A percentile compares a stretch with the other conserved stretches of the same genome.
These are phyloP conservation scores for Myotis lucifugus DNA, from an alignment of 2,113 vertebrate species.

Conservation along the genomic window DNA sequence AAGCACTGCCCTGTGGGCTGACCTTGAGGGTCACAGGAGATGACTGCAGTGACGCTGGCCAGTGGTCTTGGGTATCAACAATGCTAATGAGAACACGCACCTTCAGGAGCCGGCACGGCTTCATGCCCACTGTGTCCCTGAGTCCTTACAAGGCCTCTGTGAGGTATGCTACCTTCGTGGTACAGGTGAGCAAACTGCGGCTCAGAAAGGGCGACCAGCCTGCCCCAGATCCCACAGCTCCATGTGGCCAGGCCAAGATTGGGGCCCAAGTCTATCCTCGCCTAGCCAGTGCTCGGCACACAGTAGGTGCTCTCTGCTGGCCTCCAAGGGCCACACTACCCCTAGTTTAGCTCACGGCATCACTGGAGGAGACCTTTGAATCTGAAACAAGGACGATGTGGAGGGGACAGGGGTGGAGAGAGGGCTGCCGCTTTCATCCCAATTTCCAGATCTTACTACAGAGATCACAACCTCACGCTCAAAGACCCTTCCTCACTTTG, in stretches of 20 bases:
- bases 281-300: neutral
- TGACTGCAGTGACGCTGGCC: rapidly evolving
- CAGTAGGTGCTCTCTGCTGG: neutral
- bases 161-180: neutral
- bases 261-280: rapidly evolving
- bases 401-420: rapidly evolving
- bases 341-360: neutral
- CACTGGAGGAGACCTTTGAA: rapidly evolving
- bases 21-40: neutral
- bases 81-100: rapidly evolving
- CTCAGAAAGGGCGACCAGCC: neutral
- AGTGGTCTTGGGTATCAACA: neutral
- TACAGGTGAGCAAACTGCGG: neutral
- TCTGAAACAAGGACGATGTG: rapidly evolving
- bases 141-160: neutral
- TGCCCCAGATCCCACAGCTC: neutral
- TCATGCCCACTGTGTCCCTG: rapidly evolving
- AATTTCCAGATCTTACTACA: neutral
- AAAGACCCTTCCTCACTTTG: neutral
- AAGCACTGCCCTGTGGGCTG: neutral
- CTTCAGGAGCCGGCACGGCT: rapidly evolving
- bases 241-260: rapidly evolving
- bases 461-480: neutral
- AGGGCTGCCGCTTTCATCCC: neutral
- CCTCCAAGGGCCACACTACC: rapidly evolving